A percentile compares a stretch with the other conserved stretches of the same genome.
phyloP scores from a whole-genome alignment of 2,888 invertebrate species.

The Meliscaeva auricollis region DNA sequence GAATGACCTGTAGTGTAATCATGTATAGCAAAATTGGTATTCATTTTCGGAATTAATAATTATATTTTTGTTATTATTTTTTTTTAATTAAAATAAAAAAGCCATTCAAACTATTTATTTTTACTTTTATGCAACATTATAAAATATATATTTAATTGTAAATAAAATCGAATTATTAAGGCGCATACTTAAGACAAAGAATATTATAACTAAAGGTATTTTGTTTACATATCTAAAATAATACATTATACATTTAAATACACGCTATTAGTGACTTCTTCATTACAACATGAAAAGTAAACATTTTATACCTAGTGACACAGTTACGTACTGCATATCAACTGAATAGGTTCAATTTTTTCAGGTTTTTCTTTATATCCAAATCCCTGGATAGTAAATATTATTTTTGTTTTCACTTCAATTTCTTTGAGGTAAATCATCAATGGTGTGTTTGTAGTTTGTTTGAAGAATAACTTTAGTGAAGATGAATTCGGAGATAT shows the following conservation, averaged over 20 bases:
- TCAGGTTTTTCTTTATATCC: neutral
- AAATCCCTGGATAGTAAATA: too few relatives aligned
- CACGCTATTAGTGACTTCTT: conserved; percentile 63
- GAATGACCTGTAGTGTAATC: too few relatives aligned
- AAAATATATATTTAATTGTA: conserved; percentile 38
- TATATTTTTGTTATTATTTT: neutral
- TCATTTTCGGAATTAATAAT: neutral
- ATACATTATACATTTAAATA: conserved; percentile 54
- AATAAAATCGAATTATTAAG: conserved; percentile 64
- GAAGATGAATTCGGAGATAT: too few relatives aligned
- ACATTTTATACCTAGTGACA: conserved; percentile 56
- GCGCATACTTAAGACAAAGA: conserved; percentile 66
- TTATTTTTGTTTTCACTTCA: too few relatives aligned
- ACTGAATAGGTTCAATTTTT: neutral
- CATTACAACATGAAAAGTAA: conserved; percentile 73
- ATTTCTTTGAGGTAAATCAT: too few relatives aligned
- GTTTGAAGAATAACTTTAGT: too few relatives aligned
- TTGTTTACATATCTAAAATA: conserved; percentile 58
- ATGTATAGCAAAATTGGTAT: neutral
- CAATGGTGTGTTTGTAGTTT: too few relatives aligned
- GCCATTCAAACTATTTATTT: neutral
- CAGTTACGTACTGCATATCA: neutral
- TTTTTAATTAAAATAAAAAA: too few relatives aligned
- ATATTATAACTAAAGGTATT: conserved; percentile 37
- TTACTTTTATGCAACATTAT: conserved; percentile 9